Evolutionary conservation across 2,113 vertebrate species (phyloP), one percentile per base, ranked within the genome.

Genomic region (Numida meleagris): DNA sequence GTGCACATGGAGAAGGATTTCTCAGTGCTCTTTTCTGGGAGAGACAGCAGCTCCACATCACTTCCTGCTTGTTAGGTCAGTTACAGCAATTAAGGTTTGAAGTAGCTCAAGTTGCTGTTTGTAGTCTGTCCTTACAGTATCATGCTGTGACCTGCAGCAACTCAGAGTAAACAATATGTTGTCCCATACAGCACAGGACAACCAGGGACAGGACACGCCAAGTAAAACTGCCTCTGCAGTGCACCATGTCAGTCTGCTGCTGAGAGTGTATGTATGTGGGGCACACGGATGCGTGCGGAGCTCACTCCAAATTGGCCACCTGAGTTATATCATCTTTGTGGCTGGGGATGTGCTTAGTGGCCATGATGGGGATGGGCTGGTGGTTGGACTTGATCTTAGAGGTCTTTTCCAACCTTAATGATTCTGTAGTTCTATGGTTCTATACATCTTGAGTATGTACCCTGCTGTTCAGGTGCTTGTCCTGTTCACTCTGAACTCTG

Each of bases 161-260:
- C 65, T 95, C 61, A 27, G 40, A 57, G 40, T 65, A 48, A 73
- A 57, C 0, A 53, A 53, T 16, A 29, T 29, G 27, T 53, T 53
- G 53, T 55, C 27, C 53, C 53, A 10, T 55, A 31, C 53, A 55
- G 10, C 13, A 3, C 34, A 50, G n/a, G 45, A 61, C n/a, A 62
- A 29, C 50, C 7, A 36, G 48, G 36, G 29, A 18, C 18, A 80
- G 58, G 59, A 55, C 0, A 1, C n/a, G 43, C n/a, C 34, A 46
- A 7, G 48, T 46, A 36, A 71, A 89, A 53, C 19, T 66, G 74
- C 19, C 15, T 59, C 76, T 83, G 59, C 3, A 5, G 24, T 4
- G 2, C 16, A 2, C 33, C 0, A 0, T 43, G 77, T 71, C 19
- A 19, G 0, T 62, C 59, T 42, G 66, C 20, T 33, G 25, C 24